Base-by-base conservation (phyloP, 1,140 invertebrate genomes). In the Orchestia grillus region DNA sequence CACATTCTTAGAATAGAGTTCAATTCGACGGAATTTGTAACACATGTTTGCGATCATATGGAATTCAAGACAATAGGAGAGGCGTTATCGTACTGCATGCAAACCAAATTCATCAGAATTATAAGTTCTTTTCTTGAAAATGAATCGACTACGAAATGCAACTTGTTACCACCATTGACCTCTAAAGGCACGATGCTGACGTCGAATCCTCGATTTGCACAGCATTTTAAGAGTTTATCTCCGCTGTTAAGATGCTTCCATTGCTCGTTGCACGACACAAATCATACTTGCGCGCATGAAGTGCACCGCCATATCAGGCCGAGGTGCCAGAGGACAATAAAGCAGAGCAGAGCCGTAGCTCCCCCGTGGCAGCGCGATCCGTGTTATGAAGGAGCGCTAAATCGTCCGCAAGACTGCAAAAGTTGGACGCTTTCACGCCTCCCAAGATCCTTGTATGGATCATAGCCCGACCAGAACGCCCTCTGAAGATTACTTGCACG, bases 391-490 rank as follows among this genome's bases (percentile, higher is more conserved):
- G 62, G 36, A 77, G 43, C 92, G 43, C 92, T 94, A 94, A 94
- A 44, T 94, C 92, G 44, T 47, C 41, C 92, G 41, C 92, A 11
- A n/a, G 36, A 94, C 44, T 44, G 92, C 92, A 42, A 94, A 94
- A 94, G 92, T 94, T 94, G 92, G 44, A 44, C 44, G 6, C 92
- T 94, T 94, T 15, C 43, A 44, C 44, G 41, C 43, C 92, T 45
- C 40, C 43, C 44, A 94, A 44, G 92, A 94, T 45, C 92, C 44
- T 45, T 45, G 44, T 94, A 94, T 40, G 92, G 92, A 44, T 45
- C 92, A 40, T 40, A 94, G 44, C 43, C 19, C 43, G 92, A 45
- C 92, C 92, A 94, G 92, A 45, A 42, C 44, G 36, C 92, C 43
- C 44, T 47, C 43, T 94, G 43, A 8, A 94, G 92, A 94, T 94